Evolutionary conservation across 2,888 invertebrate genomes (phyloP).

Genomic region (Oscheius sp.): DNA sequence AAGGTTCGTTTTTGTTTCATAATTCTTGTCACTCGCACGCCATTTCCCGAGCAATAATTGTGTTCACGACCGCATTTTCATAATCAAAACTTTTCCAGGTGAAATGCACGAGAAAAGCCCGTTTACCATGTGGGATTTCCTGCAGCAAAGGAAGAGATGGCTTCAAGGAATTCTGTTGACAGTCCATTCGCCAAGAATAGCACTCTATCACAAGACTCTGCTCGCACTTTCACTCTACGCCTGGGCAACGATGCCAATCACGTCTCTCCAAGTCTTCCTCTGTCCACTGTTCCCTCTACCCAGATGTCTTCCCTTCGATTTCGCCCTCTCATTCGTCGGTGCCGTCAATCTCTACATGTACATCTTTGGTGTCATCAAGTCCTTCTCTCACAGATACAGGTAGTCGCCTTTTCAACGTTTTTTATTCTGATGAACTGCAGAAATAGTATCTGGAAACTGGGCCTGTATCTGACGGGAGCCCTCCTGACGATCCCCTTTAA

Average conservation of each 20-base stretch:
- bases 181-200: conserved; percentile 74
- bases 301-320: conserved; percentile 82
- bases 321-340: conserved; percentile 89
- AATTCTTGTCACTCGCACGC: no score
- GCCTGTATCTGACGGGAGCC: conserved; percentile 80
- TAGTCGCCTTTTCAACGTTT: conserved; percentile 38
- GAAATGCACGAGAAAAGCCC: conserved; percentile 99
- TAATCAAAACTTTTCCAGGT: conserved; percentile 74
- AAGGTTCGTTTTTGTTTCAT: conserved; percentile 79
- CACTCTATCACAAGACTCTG: conserved; percentile 77
- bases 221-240: conserved; percentile 91
- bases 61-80: neutral
- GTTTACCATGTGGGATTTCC: conserved; percentile 91
- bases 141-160: conserved; percentile 96
- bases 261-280: conserved; percentile 81
- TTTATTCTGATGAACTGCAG: conserved; percentile 51
- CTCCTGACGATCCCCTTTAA: conserved; percentile 92
- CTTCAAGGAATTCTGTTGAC: conserved; percentile 78
- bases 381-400: conserved; percentile 81
- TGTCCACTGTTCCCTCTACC: conserved; percentile 87
- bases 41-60: neutral
- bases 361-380: conserved; percentile 95
- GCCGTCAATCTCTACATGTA: conserved; percentile 97
- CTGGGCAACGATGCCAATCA: conserved; percentile 93
- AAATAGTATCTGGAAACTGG: conserved; percentile 64